Evolutionary conservation across 2,113 vertebrate genomes (phyloP).

Genomic region (Geococcyx californianus): DNA sequence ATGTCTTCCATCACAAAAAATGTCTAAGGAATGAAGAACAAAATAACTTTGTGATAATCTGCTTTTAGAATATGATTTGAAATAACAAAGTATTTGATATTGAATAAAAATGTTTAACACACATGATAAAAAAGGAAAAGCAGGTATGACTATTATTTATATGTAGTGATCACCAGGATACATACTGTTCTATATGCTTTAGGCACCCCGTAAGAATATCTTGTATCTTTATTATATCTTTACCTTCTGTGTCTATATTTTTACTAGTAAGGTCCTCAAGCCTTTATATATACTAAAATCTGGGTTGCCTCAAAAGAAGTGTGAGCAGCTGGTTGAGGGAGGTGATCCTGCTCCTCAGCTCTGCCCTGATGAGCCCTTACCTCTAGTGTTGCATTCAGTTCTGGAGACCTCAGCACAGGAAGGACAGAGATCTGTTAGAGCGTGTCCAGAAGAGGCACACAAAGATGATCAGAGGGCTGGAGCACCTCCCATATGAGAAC

Average conservation of each 20-base stretch:
- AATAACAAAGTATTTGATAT: neutral
- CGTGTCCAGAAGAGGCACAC: too few species aligned
- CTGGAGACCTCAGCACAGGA: too few species aligned
- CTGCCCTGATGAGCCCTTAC: too few species aligned
- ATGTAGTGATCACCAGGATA: neutral
- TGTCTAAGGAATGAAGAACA: neutral
- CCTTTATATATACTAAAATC: neutral
- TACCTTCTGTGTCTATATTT: neutral
- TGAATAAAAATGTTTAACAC: neutral
- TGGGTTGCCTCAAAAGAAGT: too few species aligned
- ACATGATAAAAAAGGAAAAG: neutral
- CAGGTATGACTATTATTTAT: neutral
- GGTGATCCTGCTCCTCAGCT: too few species aligned
- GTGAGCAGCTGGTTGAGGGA: too few species aligned
- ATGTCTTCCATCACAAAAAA: neutral
- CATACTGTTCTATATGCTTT: neutral
- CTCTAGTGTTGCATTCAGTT: too few species aligned
- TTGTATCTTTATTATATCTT: neutral
- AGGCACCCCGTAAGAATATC: neutral
- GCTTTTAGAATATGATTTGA: neutral
- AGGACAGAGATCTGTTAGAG: too few species aligned
- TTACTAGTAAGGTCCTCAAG: neutral
- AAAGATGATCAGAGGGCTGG: too few species aligned
- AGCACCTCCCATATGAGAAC: too few species aligned
- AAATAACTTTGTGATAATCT: neutral